Conservation (phyloP, 2,888 invertebrate genomes). For the Leptothorax acervorum region DNA sequence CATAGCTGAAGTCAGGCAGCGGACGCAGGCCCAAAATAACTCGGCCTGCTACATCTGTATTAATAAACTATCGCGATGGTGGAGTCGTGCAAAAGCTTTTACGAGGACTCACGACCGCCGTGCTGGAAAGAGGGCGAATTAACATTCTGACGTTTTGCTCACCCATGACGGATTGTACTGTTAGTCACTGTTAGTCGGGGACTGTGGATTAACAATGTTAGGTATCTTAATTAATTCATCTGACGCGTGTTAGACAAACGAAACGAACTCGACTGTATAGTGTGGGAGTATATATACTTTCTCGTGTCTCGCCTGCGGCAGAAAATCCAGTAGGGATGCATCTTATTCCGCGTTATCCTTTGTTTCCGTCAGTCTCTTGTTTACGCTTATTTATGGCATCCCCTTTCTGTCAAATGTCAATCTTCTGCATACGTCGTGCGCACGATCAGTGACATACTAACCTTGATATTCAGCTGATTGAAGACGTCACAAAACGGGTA, state of each 20-base stretch:
- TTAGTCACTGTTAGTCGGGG: slow-evolving; percentile 21
- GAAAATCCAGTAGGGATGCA: slow-evolving; percentile 17
- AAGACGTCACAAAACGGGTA: too few species aligned
- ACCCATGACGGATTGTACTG: neutral
- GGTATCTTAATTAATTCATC: neutral
- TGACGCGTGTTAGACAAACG: neutral
- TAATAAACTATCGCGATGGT: slow-evolving; percentile 63
- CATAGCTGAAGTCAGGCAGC: slow-evolving; percentile 60
- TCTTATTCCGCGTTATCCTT: slow-evolving; percentile 20
- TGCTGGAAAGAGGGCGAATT: neutral
- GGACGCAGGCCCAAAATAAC: slow-evolving; percentile 72
- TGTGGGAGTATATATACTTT: slow-evolving; percentile 18
- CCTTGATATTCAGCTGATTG: too few species aligned
- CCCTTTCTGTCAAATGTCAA: too few species aligned
- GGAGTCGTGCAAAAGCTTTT: neutral
- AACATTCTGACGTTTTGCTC: slow-evolving; percentile 23
- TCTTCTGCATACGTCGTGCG: too few species aligned
- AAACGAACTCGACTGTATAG: neutral
- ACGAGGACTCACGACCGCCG: neutral
- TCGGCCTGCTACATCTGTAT: slow-evolving; percentile 67
- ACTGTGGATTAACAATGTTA: slow-evolving; percentile 28
- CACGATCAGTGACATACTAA: too few species aligned
- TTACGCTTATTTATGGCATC: neutral
- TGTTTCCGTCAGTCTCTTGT: slow-evolving; percentile 15
- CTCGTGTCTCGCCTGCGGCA: neutral